These are phyloP conservation scores for Cyclopterus lumpus DNA, from an alignment of 2,797 vertebrate genomes.

Conservation along the genomic window DNA sequence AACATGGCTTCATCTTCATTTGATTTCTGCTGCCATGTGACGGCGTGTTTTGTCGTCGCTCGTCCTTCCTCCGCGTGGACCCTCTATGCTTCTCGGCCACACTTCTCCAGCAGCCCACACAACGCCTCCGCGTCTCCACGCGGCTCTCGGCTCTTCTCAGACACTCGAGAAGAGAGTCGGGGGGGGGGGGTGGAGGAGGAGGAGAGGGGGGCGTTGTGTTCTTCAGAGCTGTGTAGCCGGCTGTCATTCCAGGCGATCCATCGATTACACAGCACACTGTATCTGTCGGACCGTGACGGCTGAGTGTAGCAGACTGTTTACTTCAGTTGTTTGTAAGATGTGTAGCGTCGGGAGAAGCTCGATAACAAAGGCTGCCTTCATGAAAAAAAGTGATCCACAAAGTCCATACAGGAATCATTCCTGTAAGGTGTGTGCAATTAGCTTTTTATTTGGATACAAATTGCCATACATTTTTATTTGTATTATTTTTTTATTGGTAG, in stretches of 20 bases:
- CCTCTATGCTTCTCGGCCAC: conserved; percentile 63
- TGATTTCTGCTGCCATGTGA: conserved; percentile 7
- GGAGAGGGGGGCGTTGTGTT: conserved; percentile 52
- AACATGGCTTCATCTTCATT: neutral
- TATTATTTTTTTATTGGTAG: neutral
- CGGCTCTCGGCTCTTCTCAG: conserved; percentile 55
- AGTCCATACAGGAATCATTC: neutral
- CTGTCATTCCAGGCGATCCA: conserved; percentile 17
- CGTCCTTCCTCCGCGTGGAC: conserved; percentile 22
- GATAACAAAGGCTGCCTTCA: neutral
- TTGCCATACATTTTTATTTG: too few relatives aligned
- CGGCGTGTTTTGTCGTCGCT: conserved; percentile 20
- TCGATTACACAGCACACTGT: too few relatives aligned
- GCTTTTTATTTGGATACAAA: neutral
- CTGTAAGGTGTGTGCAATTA: too few relatives aligned
- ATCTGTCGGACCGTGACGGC: conserved; percentile 38
- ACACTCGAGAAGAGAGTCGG: conserved; percentile 34
- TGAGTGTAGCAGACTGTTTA: conserved; percentile 13
- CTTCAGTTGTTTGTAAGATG: neutral
- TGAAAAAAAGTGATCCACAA: neutral
- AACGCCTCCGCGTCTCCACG: conserved; percentile 43
- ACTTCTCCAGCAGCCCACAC: conserved; percentile 59
- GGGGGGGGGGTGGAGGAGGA: too few relatives aligned
- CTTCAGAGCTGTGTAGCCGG: conserved; percentile 40
- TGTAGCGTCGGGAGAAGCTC: neutral